These are phyloP conservation scores for Lordiphosa stackelbergi DNA, from an alignment of 1,140 invertebrate genomes.

Conservation along the genomic window DNA sequence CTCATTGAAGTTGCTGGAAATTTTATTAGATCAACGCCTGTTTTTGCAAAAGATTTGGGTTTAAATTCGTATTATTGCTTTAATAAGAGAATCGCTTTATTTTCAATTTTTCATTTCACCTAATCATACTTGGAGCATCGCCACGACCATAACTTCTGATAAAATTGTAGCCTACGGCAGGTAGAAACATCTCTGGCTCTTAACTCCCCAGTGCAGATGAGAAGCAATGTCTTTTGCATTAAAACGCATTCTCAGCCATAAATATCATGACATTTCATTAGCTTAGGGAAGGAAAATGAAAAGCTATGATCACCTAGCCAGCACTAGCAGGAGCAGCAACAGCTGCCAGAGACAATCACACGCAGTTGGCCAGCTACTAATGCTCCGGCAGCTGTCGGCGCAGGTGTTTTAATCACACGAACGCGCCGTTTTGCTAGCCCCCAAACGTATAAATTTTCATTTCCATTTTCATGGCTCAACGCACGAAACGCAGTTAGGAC, in stretches of 20 bases:
- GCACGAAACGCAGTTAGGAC: constrained; percentile 44
- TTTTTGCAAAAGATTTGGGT: too few relatives aligned
- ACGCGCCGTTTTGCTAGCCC: constrained; percentile 11
- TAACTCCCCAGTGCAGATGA: constrained; percentile 31
- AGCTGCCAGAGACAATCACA: constrained; percentile 34
- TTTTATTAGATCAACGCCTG: constrained; percentile 20
- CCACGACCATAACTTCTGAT: too few relatives aligned
- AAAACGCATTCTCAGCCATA: constrained; percentile 56
- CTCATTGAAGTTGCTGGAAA: constrained; percentile 37
- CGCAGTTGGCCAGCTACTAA: constrained; percentile 15
- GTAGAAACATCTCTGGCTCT: not conserved
- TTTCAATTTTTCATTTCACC: too few relatives aligned
- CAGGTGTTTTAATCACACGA: constrained; percentile 71
- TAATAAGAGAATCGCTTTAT: too few relatives aligned
- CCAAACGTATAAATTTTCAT: constrained; percentile 69
- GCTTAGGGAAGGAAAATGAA: constrained; percentile 50
- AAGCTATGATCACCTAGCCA: constrained; percentile 60
- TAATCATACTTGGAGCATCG: too few relatives aligned
- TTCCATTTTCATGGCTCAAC: constrained; percentile 70
- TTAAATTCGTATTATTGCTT: too few relatives aligned
- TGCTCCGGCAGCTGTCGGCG: constrained; percentile 55
- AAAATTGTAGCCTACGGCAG: too few relatives aligned
- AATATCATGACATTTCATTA: constrained; percentile 75
- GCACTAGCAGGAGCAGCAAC: constrained; percentile 1
- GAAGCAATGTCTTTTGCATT: constrained; percentile 65